Conservation (phyloP, 2,888 invertebrate genomes). For the Thyatira batis region DNA sequence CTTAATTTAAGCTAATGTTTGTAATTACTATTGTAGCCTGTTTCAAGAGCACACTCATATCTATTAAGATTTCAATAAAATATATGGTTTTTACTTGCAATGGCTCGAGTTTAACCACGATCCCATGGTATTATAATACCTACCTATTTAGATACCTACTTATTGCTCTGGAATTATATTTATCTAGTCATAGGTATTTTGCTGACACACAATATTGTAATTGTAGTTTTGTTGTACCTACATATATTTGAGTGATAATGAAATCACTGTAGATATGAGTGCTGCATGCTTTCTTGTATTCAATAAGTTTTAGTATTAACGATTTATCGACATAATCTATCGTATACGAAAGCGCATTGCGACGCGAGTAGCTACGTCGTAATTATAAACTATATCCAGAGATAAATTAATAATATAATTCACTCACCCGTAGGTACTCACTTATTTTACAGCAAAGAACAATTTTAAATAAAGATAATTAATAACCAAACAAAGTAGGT, state of each 20-base stretch:
- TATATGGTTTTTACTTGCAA: too few relatives aligned
- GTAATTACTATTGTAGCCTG: neutral
- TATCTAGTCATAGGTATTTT: too few relatives aligned
- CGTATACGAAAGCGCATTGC: slow-evolving; percentile 38
- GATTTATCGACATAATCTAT: slow-evolving; percentile 31
- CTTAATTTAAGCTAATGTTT: neutral
- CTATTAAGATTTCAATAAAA: slow-evolving; percentile 3
- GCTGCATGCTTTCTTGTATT: slow-evolving; percentile 18
- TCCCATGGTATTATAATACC: too few relatives aligned
- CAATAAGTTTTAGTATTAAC: slow-evolving; percentile 23
- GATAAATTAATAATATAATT: neutral
- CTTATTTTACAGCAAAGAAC: neutral
- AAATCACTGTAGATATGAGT: slow-evolving; percentile 34
- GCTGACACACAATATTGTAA: too few relatives aligned
- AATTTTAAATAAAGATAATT: neutral
- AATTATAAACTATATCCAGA: neutral
- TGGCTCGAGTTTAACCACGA: too few relatives aligned
- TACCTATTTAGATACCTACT: too few relatives aligned
- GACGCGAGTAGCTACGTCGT: neutral
- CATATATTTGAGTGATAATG: too few relatives aligned
- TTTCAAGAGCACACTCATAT: neutral
- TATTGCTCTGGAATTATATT: too few relatives aligned
- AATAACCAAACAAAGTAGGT: neutral
- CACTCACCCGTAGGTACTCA: neutral
- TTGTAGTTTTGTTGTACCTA: too few relatives aligned